These are phyloP conservation scores for Sturnus vulgaris DNA, from an alignment of 2,113 vertebrate species.

Conservation along the genomic window DNA sequence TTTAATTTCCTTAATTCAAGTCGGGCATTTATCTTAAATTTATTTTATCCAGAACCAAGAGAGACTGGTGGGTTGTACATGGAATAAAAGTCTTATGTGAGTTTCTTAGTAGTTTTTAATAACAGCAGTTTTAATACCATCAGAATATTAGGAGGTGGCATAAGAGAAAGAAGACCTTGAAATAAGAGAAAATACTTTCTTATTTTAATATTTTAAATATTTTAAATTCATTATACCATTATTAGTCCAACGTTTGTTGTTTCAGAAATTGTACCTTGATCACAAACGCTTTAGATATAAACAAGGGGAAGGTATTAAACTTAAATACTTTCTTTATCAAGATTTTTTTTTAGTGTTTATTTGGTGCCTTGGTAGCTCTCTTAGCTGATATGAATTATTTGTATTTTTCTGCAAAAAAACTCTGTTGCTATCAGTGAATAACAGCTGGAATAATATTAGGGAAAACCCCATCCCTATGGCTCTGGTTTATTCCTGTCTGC, in stretches of 20 bases:
- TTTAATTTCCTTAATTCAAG: not conserved
- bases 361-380: not conserved
- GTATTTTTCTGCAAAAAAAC: not conserved
- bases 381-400: not conserved
- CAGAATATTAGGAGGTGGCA: not conserved
- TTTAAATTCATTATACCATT: accelerated
- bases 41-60: not conserved
- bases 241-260: not conserved
- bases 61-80: not conserved
- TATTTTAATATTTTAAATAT: too few species aligned
- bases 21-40: not conserved
- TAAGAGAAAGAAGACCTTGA: not conserved
- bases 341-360: not conserved
- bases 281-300: not conserved
- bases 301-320: not conserved
- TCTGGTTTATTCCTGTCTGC: not conserved
- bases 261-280: not conserved
- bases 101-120: not conserved
- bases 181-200: not conserved
- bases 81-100: not conserved
- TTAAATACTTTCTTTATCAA: not conserved
- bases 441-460: not conserved
- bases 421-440: not conserved
- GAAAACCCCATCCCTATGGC: not conserved
- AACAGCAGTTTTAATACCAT: not conserved